Evolutionary conservation across 2,888 invertebrate genomes (phyloP), one percentile per base, ranked within the genome.

Genomic region (Entomobrya multifasciata): DNA sequence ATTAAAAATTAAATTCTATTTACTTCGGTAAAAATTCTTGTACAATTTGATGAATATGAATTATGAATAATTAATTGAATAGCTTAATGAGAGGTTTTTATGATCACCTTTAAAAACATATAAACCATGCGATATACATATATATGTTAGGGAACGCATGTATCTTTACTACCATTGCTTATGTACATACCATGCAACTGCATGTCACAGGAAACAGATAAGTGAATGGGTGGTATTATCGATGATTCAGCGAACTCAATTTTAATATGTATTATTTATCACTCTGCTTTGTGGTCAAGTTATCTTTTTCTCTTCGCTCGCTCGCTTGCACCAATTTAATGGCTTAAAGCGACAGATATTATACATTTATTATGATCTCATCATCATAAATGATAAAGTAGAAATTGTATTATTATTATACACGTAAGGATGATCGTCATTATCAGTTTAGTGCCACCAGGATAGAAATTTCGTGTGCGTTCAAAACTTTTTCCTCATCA

Each of bases 191-290:
- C 74, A 74, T 74, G 74, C 55, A 74, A 30, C 52, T 74, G 74
- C 74, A 74, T 74, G 74, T 55, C 52, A 77, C 84, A 84, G 84
- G 84, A 84, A 84, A 67, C 84, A 77, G 84, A 84, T 84, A 84
- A 84, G 84, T 57, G 67, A n/a, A 77, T 77, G 77, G 84, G 77
- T 84, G 84, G 77, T 27, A 77, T 52, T 77, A 74, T 77, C 20
- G 25, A 77, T 77, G 84, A 84, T 77, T 84, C 84, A 77, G 77
- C 84, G 47, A 84, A 70, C 84, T 83, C 67, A 49, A 57, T 55
- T 77, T 65, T 47, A 62, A 62, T 65, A 49, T 83, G 20, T 57
- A 55, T 84, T 77, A 84, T 84, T 84, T 84, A 84, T 84, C 84
- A 76, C 84, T 55, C 76, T 76, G 49, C 55, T 36, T n/a, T 70